phyloP scores from a whole-genome alignment of 2,888 invertebrate species.

The Caenorhabditis angaria region DNA sequence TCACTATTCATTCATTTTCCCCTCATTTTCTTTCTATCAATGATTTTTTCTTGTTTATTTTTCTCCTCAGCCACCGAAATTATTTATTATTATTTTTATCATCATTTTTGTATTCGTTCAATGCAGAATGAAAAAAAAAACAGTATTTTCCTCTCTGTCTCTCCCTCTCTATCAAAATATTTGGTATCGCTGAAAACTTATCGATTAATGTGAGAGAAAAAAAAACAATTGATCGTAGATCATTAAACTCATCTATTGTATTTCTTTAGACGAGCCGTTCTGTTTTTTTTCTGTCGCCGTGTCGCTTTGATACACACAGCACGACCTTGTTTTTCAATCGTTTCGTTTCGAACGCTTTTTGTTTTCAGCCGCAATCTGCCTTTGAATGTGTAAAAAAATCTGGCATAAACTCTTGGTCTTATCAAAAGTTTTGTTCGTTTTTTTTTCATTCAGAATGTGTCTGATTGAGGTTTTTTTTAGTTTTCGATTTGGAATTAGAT shows the following conservation, averaged over 20 bases:
- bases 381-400: too few species aligned
- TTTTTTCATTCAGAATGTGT: too few species aligned
- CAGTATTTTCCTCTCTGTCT: too few species aligned
- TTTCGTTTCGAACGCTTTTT: too few species aligned
- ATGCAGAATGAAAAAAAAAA: neutral
- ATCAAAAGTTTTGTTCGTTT: too few species aligned
- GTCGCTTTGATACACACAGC: too few species aligned
- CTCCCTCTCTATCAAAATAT: neutral
- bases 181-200: neutral
- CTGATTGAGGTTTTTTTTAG: too few species aligned
- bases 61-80: neutral
- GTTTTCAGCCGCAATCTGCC: too few species aligned
- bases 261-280: neutral
- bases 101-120: neutral
- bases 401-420: too few species aligned
- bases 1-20: conserved; percentile 8
- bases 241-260: too few species aligned
- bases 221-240: neutral
- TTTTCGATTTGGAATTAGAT: too few species aligned
- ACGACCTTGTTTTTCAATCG: too few species aligned
- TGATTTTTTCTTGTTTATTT: neutral
- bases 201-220: neutral
- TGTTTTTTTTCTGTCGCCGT: neutral
- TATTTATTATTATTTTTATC: neutral
- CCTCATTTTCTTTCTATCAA: conserved; percentile 1